Evolutionary conservation across 2,797 vertebrate species (phyloP).

Genomic region (Characodon lateralis): DNA sequence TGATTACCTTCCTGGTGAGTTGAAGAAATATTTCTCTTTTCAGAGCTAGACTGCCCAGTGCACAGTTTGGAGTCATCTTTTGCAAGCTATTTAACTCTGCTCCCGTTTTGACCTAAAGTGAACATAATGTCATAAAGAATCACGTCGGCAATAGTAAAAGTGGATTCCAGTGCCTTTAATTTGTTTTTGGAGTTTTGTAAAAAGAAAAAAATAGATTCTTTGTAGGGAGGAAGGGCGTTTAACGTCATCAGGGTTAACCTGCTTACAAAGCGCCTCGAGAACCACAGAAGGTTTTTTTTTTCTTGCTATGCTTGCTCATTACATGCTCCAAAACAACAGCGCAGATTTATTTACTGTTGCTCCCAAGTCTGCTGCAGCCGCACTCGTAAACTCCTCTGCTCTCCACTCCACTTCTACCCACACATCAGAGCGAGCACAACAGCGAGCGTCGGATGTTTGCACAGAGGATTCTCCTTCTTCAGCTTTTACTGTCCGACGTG

Average conservation of each 20-base stretch:
- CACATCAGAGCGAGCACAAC: slow-evolving; percentile 10
- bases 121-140: neutral
- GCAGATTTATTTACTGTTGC: slow-evolving; percentile 13
- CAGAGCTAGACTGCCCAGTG: neutral
- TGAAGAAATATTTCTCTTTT: slow-evolving; percentile 6
- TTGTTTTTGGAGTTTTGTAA: too few species aligned
- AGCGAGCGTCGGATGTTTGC: neutral
- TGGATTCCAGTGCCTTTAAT: too few species aligned
- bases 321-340: slow-evolving; percentile 3
- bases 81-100: neutral
- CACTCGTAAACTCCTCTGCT: slow-evolving; percentile 32
- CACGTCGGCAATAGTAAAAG: neutral
- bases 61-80: neutral
- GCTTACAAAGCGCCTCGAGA: neutral
- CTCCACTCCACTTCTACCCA: slow-evolving; percentile 23
- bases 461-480: neutral
- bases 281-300: slow-evolving; percentile 3
- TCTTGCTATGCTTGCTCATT: neutral
- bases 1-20: neutral
- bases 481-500: slow-evolving; percentile 1
- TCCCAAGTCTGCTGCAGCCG: slow-evolving; percentile 24
- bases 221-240: neutral
- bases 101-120: neutral
- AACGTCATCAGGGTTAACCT: neutral
- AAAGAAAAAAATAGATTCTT: too few species aligned